phyloP scores from a whole-genome alignment of 2,888 invertebrate species.

The Eupithecia tripunctaria region DNA sequence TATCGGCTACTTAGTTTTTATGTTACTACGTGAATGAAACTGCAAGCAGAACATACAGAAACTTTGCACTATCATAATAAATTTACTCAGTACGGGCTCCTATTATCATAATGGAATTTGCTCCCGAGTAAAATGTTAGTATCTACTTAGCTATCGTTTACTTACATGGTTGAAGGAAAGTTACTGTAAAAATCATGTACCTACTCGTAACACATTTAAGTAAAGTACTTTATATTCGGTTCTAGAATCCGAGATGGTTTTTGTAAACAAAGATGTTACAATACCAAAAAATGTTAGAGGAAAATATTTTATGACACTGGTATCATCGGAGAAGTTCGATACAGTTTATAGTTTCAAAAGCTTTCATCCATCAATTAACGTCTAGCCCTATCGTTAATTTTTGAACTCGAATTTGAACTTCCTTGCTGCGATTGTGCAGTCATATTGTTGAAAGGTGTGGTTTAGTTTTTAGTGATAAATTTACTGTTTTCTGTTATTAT shows the following conservation, averaged over 20 bases:
- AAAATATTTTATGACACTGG: no score
- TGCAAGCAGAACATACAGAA: neutral
- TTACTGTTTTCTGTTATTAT: neutral
- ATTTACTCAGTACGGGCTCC: neutral
- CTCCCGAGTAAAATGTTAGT: neutral
- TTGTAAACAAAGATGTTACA: neutral
- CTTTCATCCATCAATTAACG: no score
- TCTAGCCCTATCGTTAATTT: no score
- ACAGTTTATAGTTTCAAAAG: no score
- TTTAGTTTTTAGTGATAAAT: neutral
- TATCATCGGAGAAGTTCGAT: no score
- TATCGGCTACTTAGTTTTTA: neutral
- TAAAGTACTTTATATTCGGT: neutral
- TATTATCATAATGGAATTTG: conserved; percentile 3
- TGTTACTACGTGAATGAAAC: neutral
- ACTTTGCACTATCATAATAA: neutral
- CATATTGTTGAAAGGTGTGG: neutral
- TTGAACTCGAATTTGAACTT: neutral
- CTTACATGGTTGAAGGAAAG: neutral
- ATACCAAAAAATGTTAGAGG: neutral
- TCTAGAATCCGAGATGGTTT: neutral
- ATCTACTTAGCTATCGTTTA: neutral
- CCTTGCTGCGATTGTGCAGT: neutral
- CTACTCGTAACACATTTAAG: neutral
- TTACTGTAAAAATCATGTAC: neutral